Evolutionary conservation across 1,140 invertebrate species (phyloP), one percentile per base, ranked within the genome.

Genomic region (Drosophila watanabei): DNA sequence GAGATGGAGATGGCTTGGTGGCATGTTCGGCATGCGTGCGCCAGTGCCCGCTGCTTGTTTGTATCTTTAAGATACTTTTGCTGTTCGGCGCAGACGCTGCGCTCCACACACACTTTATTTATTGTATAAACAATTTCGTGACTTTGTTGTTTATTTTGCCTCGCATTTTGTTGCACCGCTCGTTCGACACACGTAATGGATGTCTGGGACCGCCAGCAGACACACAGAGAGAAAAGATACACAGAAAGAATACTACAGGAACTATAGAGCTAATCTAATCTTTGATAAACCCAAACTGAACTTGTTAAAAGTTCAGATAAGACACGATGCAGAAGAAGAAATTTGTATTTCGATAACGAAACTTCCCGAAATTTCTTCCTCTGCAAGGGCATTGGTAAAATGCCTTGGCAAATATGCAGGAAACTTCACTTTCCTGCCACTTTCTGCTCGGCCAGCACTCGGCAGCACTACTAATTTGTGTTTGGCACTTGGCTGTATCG

Each of bases 61-160:
- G 85, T 85, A 89, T 90, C 85, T 89, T 90, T 79, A 89, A 90
- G 85, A 79, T 89, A 90, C 85, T 89, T 89, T 85, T 90, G 85
- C 79, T 89, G 86, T 87, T 87, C 64, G 60, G 18, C 57, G 52
- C 76, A 79, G 80, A 83, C 68, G 64, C 62, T 68, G 41, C 51
- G 57, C 75, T 78, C 63, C 73, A 65, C 73, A 59, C 72, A 51
- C 64, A 56, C 66, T 84, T 90, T 90, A 89, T 89, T 90, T 89
- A 85, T 90, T 90, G 85, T 82, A 76, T 85, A 89, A 85, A 89
- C 85, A 85, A 90, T 89, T 89, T 90, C 78, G 86, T 85, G 85
- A 90, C 86, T 89, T 85, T 90, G 69, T 89, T 90, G 81, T 90
- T 89, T 81, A 79, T 84, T 88, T 85, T 81, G 46, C 83, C 68